Evolutionary conservation across 2,888 invertebrate species (phyloP), one percentile per base, ranked within the genome.

Genomic region (Cantharis flavilabris): DNA sequence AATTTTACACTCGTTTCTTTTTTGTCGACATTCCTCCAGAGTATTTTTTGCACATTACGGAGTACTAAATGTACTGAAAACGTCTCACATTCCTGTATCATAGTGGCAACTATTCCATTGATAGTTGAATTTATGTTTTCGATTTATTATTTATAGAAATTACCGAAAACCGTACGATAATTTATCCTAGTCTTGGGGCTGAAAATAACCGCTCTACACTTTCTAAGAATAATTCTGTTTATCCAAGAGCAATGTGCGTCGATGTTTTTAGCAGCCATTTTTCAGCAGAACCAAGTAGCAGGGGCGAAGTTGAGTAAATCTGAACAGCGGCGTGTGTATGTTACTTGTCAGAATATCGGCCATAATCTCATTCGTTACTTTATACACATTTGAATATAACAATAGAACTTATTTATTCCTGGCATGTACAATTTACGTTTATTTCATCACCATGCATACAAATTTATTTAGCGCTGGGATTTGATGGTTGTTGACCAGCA

Each of bases 221-320:
- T 80, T 81, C 81, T 79, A 80, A 80, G 79, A 81, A 81, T 81
- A 81, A 78, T 72, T 81, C 76, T 81, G 81, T 81, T 81, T 81
- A 81, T 80, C 76, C 78, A 73, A 78, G 79, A 73, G 76, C 81
- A 81, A 75, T 75, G 73, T 77, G 75, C 81, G 80, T 81, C 79
- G 28, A 73, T 76, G 70, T 76, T 76, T 73, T 73, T 71, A 72
- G 73, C 49, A n/a, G 20, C 70, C 70, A 64, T 70, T 70, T 63
- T 30, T 23, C 16, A 64, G 64, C 20, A 20, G 20, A 20, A 20
- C 20, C 20, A 20, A 20, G 20, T 20, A 20, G 20, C 62, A 62
- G 62, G 16, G 69, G 70, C 69, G 49, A 30, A 49, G 72, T 73
- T 73, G 26, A 49, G 49, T 49, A 73, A 73, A 70, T 26, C 62